These are phyloP conservation scores for Acipenser ruthenus DNA, from an alignment of 2,797 vertebrate species.

Conservation along the genomic window DNA sequence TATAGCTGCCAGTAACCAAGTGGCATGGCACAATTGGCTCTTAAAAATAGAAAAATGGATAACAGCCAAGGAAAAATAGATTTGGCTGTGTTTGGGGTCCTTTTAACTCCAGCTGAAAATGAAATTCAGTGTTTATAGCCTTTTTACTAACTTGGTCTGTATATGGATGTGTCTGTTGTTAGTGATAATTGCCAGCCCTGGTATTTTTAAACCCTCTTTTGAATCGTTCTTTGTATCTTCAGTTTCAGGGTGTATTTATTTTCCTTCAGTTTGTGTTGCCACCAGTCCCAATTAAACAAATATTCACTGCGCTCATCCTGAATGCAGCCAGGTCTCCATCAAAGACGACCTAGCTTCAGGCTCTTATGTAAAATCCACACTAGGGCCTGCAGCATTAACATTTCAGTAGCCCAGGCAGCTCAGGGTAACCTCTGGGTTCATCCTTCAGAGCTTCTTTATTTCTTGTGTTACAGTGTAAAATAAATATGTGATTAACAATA, in stretches of 20 bases:
- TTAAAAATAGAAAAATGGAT: too few species aligned
- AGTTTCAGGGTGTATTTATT: conserved; percentile 1
- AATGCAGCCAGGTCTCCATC: background rate
- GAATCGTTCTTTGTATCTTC: background rate
- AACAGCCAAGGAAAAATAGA: too few species aligned
- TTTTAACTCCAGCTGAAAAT: too few species aligned
- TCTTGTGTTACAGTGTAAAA: background rate
- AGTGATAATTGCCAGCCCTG: too few species aligned
- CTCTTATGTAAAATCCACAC: background rate
- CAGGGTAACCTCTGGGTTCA: background rate
- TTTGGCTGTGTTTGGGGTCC: too few species aligned
- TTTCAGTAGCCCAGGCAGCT: background rate
- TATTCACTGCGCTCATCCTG: background rate
- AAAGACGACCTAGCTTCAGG: conserved; percentile 1
- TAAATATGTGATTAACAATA: background rate
- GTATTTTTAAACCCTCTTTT: too few species aligned
- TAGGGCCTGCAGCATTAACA: background rate
- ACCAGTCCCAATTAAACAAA: background rate
- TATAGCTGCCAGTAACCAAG: too few species aligned
- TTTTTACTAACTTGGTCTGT: too few species aligned
- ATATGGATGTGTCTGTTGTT: too few species aligned
- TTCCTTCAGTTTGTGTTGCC: background rate
- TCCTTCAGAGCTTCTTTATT: too few species aligned
- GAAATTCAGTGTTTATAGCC: too few species aligned
- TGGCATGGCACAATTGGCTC: too few species aligned